Base-by-base conservation (phyloP, 2,797 vertebrate species). In the Thaleichthys pacificus region DNA sequence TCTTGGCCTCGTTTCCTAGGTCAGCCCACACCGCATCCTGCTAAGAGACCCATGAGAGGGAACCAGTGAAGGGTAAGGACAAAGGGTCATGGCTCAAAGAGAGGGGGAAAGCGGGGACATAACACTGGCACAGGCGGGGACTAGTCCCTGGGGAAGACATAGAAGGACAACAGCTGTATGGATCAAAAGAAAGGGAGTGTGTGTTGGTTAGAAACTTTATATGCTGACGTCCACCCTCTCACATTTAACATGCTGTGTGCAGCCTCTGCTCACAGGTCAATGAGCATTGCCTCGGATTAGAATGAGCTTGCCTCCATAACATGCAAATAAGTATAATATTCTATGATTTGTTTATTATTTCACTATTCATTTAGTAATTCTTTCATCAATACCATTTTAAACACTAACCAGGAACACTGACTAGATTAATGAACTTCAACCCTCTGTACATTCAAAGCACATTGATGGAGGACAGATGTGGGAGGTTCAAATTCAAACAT, bases 11-110 rank as follows among this genome's bases (percentile, higher is more conserved):
- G 69, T 35, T 65, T 65, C 68, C 67, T 47, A 69, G 61, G 67
- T 69, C 67, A 70, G 49, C 58, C 49, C 60, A 65, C 73, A 75
- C 67, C 17, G 22, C 67, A 47, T 69, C 73, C 73, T 69, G 67
- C 49, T 69, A 69, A 70, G 61, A 67, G 42, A 58, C 60, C 61
- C 4, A 70, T 61, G 68, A 60, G 60, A 42, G 68, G 32, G 32
- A 22, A 2, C 42, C 15, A n/a, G 38, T 26, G 69, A n/a, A 24
- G 32, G 12, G 56, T 15, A 22, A 61, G 21, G 60, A 71, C 11
- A 26, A 21, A 42, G 56, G 58, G 58, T 21, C 69, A 2, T 22
- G 21, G 21, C 3, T 22, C 58, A 26, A 26, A 11, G 58, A 63
- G 32, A 32, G 19, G 61, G 3, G 32, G n/a, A n/a, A 15, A 47